Percentiles rank a stretch among this genome's conserved stretches.
These are phyloP conservation scores for Ophiodon elongatus DNA, from an alignment of 2,113 vertebrate genomes.

Conservation along the genomic window DNA sequence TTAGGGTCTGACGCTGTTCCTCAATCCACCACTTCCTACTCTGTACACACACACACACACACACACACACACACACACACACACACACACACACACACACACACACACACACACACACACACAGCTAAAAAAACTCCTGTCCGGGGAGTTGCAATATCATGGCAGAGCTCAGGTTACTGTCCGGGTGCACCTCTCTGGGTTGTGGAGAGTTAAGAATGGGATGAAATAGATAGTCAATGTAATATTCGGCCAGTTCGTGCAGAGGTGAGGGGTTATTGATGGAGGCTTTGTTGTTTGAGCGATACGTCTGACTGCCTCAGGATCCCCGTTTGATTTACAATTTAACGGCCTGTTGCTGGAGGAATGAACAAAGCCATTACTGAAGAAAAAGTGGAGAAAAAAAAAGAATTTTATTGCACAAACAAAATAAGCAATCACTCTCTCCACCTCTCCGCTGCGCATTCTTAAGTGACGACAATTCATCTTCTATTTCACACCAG, in stretches of 20 bases:
- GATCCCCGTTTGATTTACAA: conserved; percentile 64
- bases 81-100: conserved; percentile 33
- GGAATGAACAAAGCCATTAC: conserved; percentile 52
- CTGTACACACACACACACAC: conserved; percentile 40
- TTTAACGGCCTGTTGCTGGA: conserved; percentile 53
- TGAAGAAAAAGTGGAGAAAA: conserved; percentile 34
- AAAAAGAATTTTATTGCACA: conserved; percentile 64
- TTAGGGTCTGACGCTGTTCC: conserved; percentile 69
- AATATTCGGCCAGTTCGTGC: conserved; percentile 68
- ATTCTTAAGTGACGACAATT: conserved; percentile 77
- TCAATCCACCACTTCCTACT: conserved; percentile 66
- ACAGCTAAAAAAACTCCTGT: conserved; percentile 63
- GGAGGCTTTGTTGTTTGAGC: conserved; percentile 63
- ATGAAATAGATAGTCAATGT: conserved; percentile 70
- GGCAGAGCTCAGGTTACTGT: conserved; percentile 65
- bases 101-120: conserved; percentile 23
- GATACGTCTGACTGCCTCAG: conserved; percentile 36
- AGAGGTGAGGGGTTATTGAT: conserved; percentile 69
- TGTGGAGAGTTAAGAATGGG: conserved; percentile 51
- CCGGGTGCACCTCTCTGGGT: conserved; percentile 41
- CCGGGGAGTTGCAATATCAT: conserved; percentile 52
- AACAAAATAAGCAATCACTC: conserved; percentile 67
- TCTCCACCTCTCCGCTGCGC: conserved; percentile 42
- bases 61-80: conserved; percentile 24
- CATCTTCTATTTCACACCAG: conserved; percentile 75